Percentiles rank a stretch among this genome's conserved stretches.
phyloP scores from a whole-genome alignment of 1,140 invertebrate genomes.

The Pachyrhynchus sulphureomaculatus region DNA sequence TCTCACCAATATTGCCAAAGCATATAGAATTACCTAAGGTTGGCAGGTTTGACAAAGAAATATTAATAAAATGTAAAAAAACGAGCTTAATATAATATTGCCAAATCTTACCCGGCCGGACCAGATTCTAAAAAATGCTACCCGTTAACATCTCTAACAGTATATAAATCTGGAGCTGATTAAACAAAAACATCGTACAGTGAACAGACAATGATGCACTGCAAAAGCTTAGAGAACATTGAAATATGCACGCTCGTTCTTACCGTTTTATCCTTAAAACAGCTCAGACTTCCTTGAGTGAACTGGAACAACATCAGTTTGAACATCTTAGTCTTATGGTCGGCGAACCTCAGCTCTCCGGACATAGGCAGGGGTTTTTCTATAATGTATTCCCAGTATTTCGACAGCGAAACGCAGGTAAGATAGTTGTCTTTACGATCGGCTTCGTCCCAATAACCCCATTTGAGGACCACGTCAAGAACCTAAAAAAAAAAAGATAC shows the following conservation, averaged over 20 bases:
- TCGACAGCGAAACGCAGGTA: constrained; percentile 62
- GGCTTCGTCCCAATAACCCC: constrained; percentile 82
- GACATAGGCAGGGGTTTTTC: constrained; percentile 58
- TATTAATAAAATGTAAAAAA: too few species aligned
- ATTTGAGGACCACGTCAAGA: constrained; percentile 67
- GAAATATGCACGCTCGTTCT: not conserved
- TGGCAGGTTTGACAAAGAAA: too few species aligned
- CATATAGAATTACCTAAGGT: too few species aligned
- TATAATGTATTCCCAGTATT: constrained; percentile 53
- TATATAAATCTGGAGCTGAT: too few species aligned
- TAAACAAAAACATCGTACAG: too few species aligned
- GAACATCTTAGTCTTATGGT: constrained; percentile 71
- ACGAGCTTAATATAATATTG: too few species aligned
- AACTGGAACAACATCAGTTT: constrained; percentile 78
- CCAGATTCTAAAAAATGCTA: too few species aligned
- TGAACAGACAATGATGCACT: too few species aligned
- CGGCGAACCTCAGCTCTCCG: constrained; percentile 78
- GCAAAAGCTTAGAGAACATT: too few species aligned
- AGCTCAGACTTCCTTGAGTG: constrained; percentile 72
- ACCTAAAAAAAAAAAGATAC: constrained; percentile 57
- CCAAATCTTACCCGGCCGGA: too few species aligned
- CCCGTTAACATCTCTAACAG: too few species aligned
- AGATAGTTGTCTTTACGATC: constrained; percentile 81
- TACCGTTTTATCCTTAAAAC: constrained; percentile 77
- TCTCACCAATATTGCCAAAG: too few species aligned